Evolutionary conservation across 2,797 vertebrate genomes (phyloP).

Genomic region (Champsocephalus esox): DNA sequence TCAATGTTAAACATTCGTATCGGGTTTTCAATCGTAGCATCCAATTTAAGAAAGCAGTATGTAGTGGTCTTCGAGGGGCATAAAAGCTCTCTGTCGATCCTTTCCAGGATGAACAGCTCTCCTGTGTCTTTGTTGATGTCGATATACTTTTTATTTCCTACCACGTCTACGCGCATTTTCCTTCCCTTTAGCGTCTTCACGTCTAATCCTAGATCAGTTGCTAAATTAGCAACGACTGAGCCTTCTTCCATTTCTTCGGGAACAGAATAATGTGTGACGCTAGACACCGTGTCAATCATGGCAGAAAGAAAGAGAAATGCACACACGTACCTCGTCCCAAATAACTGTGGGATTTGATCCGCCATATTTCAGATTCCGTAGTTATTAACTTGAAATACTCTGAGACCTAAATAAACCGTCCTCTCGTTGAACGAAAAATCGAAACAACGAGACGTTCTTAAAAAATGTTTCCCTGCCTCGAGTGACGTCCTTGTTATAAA

Average conservation of each 20-base stretch:
- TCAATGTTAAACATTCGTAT: constrained; percentile 76
- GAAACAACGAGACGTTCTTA: background rate
- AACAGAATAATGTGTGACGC: constrained; percentile 81
- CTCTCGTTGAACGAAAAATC: background rate
- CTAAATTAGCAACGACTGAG: constrained; percentile 81
- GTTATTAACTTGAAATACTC: too few relatives aligned
- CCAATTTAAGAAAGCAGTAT: constrained; percentile 67
- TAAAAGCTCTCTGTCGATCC: constrained; percentile 72
- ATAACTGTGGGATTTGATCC: background rate
- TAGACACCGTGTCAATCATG: constrained; percentile 1
- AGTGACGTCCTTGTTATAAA: background rate
- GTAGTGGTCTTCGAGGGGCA: constrained; percentile 41
- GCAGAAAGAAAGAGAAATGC: constrained; percentile 35
- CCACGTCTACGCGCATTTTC: constrained; percentile 74
- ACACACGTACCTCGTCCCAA: constrained; percentile 29
- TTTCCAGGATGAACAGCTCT: constrained; percentile 69
- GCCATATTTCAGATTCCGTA: background rate
- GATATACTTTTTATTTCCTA: constrained; percentile 75
- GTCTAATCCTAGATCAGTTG: constrained; percentile 77
- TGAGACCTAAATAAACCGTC: background rate
- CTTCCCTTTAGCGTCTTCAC: constrained; percentile 59
- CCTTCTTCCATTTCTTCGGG: constrained; percentile 83
- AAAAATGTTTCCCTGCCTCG: background rate
- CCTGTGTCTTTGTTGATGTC: constrained; percentile 76
- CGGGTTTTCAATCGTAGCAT: constrained; percentile 75